Percentiles rank a stretch among this genome's conserved stretches.
Evolutionary conservation across 1,140 invertebrate genomes (phyloP).

Genomic region (Drosophila pectinifera): DNA sequence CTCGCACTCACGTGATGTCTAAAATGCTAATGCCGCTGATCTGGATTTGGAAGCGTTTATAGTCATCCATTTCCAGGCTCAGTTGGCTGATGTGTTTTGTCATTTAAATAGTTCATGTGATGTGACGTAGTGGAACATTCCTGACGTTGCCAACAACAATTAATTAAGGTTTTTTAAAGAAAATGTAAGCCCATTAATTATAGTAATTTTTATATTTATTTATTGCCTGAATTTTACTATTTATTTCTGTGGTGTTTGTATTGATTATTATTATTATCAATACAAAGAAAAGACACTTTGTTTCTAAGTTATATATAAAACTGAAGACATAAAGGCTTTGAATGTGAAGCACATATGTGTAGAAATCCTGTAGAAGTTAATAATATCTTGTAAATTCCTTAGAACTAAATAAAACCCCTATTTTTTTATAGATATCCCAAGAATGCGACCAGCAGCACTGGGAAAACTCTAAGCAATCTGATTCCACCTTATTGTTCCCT

Average conservation of each 20-base stretch:
- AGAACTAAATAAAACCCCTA: background rate
- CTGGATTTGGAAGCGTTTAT: constrained; percentile 4
- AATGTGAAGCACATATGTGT: too few relatives aligned
- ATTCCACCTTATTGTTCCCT: constrained; percentile 8
- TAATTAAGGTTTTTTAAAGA: too few relatives aligned
- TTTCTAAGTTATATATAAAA: too few relatives aligned
- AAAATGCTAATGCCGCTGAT: constrained; percentile 31
- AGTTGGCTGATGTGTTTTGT: constrained; percentile 26
- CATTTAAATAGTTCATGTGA: constrained; percentile 80
- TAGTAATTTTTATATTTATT: too few relatives aligned
- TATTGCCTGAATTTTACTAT: too few relatives aligned
- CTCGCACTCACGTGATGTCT: constrained; percentile 81
- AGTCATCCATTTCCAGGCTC: background rate
- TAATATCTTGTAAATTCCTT: background rate
- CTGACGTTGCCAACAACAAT: constrained; percentile 66
- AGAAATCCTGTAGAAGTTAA: too few relatives aligned
- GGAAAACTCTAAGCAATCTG: constrained; percentile 3
- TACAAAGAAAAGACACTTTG: too few relatives aligned
- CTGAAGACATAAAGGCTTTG: too few relatives aligned
- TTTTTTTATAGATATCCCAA: background rate
- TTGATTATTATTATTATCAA: too few relatives aligned
- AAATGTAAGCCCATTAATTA: background rate
- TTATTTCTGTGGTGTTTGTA: too few relatives aligned
- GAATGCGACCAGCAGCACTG: constrained; percentile 9
- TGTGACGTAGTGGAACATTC: constrained; percentile 85